These are phyloP conservation scores for Drosophila bocki DNA, from an alignment of 1,140 invertebrate species.

Conservation along the genomic window DNA sequence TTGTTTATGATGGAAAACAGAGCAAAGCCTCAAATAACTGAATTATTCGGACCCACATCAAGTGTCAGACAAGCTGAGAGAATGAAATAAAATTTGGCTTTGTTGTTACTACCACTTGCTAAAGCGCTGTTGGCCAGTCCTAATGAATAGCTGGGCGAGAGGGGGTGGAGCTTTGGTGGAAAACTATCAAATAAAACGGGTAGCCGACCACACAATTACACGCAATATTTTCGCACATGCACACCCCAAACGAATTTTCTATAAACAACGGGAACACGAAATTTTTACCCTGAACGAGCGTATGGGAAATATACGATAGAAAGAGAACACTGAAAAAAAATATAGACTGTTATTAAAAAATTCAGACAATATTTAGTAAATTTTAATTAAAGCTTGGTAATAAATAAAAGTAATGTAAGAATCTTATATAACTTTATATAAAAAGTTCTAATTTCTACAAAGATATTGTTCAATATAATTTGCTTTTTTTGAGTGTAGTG, in stretches of 20 bases:
- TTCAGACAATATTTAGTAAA: neutral
- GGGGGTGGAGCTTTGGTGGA: conserved; percentile 10
- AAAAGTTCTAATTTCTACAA: too few relatives aligned
- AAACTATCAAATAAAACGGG: conserved; percentile 67
- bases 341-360: neutral
- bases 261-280: conserved; percentile 18
- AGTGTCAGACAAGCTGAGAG: conserved; percentile 12
- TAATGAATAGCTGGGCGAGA: conserved; percentile 57
- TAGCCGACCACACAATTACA: conserved; percentile 46
- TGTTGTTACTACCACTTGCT: conserved; percentile 26
- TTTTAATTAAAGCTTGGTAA: neutral
- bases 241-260: conserved; percentile 10
- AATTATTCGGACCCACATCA: conserved; percentile 21
- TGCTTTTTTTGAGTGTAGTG: conserved; percentile 31
- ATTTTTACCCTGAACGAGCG: conserved; percentile 48
- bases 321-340: neutral
- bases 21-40: neutral
- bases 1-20: neutral
- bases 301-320: conserved; percentile 11
- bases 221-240: conserved; percentile 31
- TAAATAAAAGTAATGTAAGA: neutral
- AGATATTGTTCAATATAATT: too few relatives aligned
- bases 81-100: conserved; percentile 5
- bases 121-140: conserved; percentile 33
- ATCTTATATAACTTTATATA: too few relatives aligned